Base-by-base conservation (phyloP, 2,113 vertebrate species). In the Mustela lutreola region DNA sequence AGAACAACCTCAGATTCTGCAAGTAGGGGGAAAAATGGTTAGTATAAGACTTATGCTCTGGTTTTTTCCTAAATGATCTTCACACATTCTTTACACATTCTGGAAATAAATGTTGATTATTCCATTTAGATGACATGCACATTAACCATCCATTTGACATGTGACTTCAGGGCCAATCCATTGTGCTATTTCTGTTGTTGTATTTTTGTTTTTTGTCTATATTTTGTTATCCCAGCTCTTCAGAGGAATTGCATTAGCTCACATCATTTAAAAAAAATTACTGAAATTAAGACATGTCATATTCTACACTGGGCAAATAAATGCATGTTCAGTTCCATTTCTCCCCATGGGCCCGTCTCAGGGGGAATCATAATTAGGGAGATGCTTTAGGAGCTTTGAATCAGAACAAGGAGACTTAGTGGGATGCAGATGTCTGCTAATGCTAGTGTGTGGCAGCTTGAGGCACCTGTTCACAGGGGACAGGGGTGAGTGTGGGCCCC, bases 41-140 rank as follows among this genome's bases (percentile, higher is more conserved):
- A 48, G 5, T 56, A 5, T 78, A 73, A 90, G 56, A 78, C 62
- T 10, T 63, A 76, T 28, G 53, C 21, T 88, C 63, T 42, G 58
- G 39, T 48, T 83, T 93, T 93, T 97, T 93, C 28, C 82, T 62
- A 95, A 71, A 86, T 73, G n/a, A 33, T 85, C 81, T 81, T 91
- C 82, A 21, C 7, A 63, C 21, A 50, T 48, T 89, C 63, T 85
- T 94, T 81, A 53, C 79, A 28, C 81, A 89, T 96, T 95, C 81
- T 89, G 88, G 94, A 97, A 95, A 97, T 53, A 91, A 93, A 80
- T 65, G 39, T 94, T 94, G 45, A 78, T 96, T 85, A 48, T 86
- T 94, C 28, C n/a, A 96, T 85, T 86, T 89, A 95, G n/a, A 91
- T 86, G 73, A 93, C 91, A 24, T 63, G 60, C 79, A 78, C 96